Evolutionary conservation across 2,888 invertebrate genomes (phyloP), one percentile per base, ranked within the genome.

Genomic region (Ormyrus pomaceus): DNA sequence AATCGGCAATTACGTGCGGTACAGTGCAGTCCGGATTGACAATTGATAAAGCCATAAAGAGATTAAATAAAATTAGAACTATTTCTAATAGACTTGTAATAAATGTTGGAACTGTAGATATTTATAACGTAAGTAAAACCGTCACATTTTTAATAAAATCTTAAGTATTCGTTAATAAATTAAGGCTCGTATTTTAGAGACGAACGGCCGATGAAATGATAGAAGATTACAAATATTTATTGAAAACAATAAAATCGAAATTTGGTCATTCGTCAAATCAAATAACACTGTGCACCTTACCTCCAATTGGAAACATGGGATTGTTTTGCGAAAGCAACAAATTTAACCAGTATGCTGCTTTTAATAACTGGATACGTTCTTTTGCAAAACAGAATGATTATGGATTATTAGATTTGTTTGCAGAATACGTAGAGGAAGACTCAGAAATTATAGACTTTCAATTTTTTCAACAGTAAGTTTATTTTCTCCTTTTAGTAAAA

Each of bases 1-100:
- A 85, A 73, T 80, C 84, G 13, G 85, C 87, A 3, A 79, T 88
- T 11, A 82, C 83, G 6, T 85, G 84, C 59, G 88, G 88, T 6
- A 80, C 87, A 0, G 88, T 88, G 46, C 79, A 85, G 9, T 88
- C 88, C n/a, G 88, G 88, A 5, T 85, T 87, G 74, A 87, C 87
- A 0, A 86, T 88, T 62, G 70, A 62, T 2, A 84, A 85, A 2
- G 87, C 87, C 58, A 80, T 74, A 1, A 74, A 81, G 8, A 73
- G 76, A n/a, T 81, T 88, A 10, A 58, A 73, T 8, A 82, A 83
- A 34, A 74, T 87, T 0, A 64, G 82, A 8, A 75, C 77, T 9
- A 83, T 88, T 13, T 85, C 88, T 0, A 87, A 84, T 64, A 85
- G 83, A 46, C 68, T 88, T 3, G 82, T 86, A 2, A 86, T 88